Base-by-base conservation (phyloP, 2,797 vertebrate genomes). In the Melanogrammus aeglefinus region DNA sequence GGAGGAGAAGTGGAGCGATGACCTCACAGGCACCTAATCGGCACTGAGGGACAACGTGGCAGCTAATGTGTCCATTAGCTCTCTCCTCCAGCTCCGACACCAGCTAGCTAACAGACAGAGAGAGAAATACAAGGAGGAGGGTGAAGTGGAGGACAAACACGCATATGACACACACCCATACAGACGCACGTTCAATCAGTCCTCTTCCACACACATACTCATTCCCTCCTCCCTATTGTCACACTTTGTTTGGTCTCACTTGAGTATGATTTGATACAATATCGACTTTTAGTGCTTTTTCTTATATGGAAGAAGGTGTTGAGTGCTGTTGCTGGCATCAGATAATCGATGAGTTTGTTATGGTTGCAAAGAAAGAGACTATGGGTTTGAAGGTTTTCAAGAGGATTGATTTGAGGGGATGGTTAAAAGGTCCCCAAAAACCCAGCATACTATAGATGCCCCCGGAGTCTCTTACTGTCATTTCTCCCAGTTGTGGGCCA, bases 61-160 rank as follows among this genome's bases (percentile, higher is more conserved):
- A 57, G 86, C 87, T 92, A 91, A 92, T 92, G 90, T 86, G 85
- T 89, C 90, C 91, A 93, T 92, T 92, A 92, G 87, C 78, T 70
- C 81, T 79, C 77, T 70, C 72, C 75, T 77, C 76, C 3, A 39
- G 73, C 71, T 39, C 80, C 80, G 79, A 82, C 83, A 80, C 78
- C 80, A 87, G 76, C 72, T 78, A 84, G 79, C 80, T 74, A 79
- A 80, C 71, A 36, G 12, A 69, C 77, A 80, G 38, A 79, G 75
- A 75, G 74, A 75, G 16, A 44, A 39, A 29, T 5, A 27, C 36
- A 72, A 72, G 47, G 16, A 74, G 24, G 86, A 75, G 76, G 36
- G 80, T 82, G 77, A 76, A 74, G 77, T 63, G 74, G 77, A 73
- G 39, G 71, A 78, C 76, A 85, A 83, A 80, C 36, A 38, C 21